Conservation (phyloP, 2,113 vertebrate species). For the Apteryx owenii region DNA sequence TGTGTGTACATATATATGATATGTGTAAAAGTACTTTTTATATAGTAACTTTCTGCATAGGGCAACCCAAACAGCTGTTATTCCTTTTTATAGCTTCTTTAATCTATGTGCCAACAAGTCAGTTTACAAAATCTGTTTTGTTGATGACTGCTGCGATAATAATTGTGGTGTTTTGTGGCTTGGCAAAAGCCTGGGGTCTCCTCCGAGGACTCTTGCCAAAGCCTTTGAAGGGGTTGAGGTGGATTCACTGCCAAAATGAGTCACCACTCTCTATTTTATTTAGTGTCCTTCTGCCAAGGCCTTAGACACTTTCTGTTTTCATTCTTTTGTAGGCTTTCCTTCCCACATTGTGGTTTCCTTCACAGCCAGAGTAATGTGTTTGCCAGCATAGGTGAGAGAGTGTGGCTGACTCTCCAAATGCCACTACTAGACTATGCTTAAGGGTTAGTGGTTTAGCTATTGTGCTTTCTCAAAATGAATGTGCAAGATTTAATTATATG, state of each 20-base stretch:
- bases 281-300: slow-evolving; percentile 89
- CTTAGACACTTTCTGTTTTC: slow-evolving; percentile 90
- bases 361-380: slow-evolving; percentile 83
- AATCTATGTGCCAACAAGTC: slow-evolving; percentile 88
- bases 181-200: slow-evolving; percentile 88
- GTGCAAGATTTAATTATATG: slow-evolving; percentile 67
- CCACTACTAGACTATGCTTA: slow-evolving; percentile 60
- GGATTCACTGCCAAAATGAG: slow-evolving; percentile 89
- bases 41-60: slow-evolving; percentile 79
- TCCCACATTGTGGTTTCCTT: slow-evolving; percentile 88
- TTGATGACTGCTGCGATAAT: slow-evolving; percentile 87
- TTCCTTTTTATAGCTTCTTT: slow-evolving; percentile 87
- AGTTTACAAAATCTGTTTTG: slow-evolving; percentile 90
- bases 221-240: slow-evolving; percentile 87
- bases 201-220: slow-evolving; percentile 87
- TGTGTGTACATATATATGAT: slow-evolving; percentile 66
- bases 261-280: slow-evolving; percentile 87
- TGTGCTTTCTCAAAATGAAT: slow-evolving; percentile 57
- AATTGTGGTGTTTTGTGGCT: slow-evolving; percentile 88
- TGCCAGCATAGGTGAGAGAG: slow-evolving; percentile 86
- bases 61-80: slow-evolving; percentile 87
- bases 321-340: slow-evolving; percentile 87
- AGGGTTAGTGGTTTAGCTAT: slow-evolving; percentile 58
- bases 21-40: slow-evolving; percentile 80
- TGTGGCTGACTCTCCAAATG: slow-evolving; percentile 68